phyloP scores from a whole-genome alignment of 37 sponge, comb jelly and placozoan species.

The Halisarca cf. caerulea region DNA sequence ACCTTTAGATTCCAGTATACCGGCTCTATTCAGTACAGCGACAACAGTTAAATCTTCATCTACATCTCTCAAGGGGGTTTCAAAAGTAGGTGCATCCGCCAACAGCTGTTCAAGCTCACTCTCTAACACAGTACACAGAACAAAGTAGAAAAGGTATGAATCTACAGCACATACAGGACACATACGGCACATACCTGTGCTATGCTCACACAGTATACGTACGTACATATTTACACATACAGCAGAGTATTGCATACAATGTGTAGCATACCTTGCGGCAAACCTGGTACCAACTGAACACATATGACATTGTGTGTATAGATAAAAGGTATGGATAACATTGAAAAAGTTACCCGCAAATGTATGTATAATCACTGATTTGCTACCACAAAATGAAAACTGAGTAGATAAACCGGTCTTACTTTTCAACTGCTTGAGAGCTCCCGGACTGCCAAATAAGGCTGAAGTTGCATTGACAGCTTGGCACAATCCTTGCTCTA shows the following conservation, averaged over 20 bases:
- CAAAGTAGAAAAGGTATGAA: too few species aligned
- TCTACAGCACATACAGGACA: too few species aligned
- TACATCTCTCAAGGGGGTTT: background rate
- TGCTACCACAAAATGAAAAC: background rate
- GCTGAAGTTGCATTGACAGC: slow-evolving; percentile 59
- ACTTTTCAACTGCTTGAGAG: slow-evolving; percentile 46
- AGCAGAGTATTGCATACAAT: too few species aligned
- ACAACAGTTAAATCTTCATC: background rate
- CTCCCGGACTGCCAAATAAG: slow-evolving; percentile 51
- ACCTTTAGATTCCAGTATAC: slow-evolving; percentile 18
- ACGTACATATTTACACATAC: too few species aligned
- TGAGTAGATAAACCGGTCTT: background rate
- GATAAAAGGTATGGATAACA: too few species aligned
- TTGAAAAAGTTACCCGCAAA: background rate
- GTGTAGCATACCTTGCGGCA: too few species aligned
- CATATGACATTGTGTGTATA: too few species aligned
- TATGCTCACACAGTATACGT: too few species aligned
- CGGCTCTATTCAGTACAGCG: slow-evolving; percentile 9
- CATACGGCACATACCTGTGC: too few species aligned
- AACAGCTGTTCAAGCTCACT: slow-evolving; percentile 16
- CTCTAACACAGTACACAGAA: background rate
- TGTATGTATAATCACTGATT: too few species aligned
- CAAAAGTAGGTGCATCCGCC: slow-evolving; percentile 27
- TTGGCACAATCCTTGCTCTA: slow-evolving; percentile 48
- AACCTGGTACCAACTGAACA: slow-evolving; percentile 1